Evolutionary conservation across 2,113 vertebrate genomes (phyloP), one percentile per base, ranked within the genome.

Genomic region (Lamprotornis superbus): DNA sequence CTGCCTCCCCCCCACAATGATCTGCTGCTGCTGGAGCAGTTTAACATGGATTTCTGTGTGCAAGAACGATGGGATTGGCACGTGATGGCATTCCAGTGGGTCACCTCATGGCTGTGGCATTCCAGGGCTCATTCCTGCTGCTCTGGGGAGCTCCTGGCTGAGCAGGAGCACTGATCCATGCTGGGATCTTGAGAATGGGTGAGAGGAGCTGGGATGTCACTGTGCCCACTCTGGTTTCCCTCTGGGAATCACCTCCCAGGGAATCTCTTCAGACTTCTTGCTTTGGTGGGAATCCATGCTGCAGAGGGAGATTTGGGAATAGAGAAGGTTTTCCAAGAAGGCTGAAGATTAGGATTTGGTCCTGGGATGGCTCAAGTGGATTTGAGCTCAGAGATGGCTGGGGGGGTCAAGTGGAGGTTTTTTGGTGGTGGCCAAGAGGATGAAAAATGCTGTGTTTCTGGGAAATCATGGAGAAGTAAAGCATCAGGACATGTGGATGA

Each of bases 141-240:
- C 42, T n/a, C 24, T 71, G 27, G 47, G 23, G 17, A 47, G 5
- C 59, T 74, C 60, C 7, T 39, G 70, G 47, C 27, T 12, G 37
- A 37, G 24, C 52, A 6, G n/a, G 35, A 69, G 0, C 8, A 1
- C 30, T n/a, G 31, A 4, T 39, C 27, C 2, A 0, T 8, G 14
- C 4, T 55, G 35, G 19, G 8, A 7, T 31, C 42, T 24, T 44
- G 27, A 28, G 59, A 39, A 6, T 2, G 9, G 47, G 13, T 16
- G 17, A 71, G 23, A 80, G 7, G 11, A 89, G 6, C 4, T 50
- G 33, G 19, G 20, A 12, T n/a, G 12, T 27, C 15, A 2, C 53
- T 25, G 12, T 33, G 30, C 1, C 57, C 28, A 6, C 4, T 10
- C 47, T 33, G 49, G 2, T 56, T 69, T 76, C 44, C 24, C 25